phyloP scores from a whole-genome alignment of 2,888 invertebrate genomes.

The Augochlorella aurata region DNA sequence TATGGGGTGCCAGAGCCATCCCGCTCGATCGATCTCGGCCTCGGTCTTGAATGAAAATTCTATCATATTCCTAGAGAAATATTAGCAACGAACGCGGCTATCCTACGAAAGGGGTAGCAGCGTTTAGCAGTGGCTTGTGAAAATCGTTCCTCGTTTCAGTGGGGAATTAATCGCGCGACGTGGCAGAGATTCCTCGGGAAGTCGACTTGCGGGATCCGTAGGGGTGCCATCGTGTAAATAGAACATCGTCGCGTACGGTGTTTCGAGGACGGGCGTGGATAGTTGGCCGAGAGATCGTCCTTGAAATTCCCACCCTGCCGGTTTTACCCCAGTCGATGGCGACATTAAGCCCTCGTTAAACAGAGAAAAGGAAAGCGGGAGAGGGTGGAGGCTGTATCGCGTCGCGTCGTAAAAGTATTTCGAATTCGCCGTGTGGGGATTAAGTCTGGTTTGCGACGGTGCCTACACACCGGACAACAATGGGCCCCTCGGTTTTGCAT shows the following conservation, averaged over 20 bases:
- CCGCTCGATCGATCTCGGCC: too few relatives aligned
- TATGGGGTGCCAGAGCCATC: too few relatives aligned
- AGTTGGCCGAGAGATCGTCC: conserved; percentile 12
- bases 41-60: too few relatives aligned
- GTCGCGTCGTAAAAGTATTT: conserved; percentile 46
- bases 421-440: conserved; percentile 40
- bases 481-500: conserved; percentile 45
- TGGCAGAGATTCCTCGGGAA: conserved; percentile 35
- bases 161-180: conserved; percentile 4
- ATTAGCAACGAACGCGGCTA: not conserved
- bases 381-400: not conserved
- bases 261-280: not conserved
- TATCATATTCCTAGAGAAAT: not conserved
- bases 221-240: conserved; percentile 38
- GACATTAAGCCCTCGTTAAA: conserved; percentile 45
- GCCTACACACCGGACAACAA: conserved; percentile 24
- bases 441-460: conserved; percentile 35
- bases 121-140: not conserved
- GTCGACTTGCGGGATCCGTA: conserved; percentile 19
- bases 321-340: conserved; percentile 37
- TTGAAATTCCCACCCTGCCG: conserved; percentile 38
- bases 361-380: not conserved
- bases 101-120: not conserved
- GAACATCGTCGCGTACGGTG: conserved; percentile 32
- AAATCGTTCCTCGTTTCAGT: not conserved